Evolutionary conservation across 2,797 vertebrate species (phyloP), one percentile per base, ranked within the genome.

Genomic region (Propithecus deckenii): DNA sequence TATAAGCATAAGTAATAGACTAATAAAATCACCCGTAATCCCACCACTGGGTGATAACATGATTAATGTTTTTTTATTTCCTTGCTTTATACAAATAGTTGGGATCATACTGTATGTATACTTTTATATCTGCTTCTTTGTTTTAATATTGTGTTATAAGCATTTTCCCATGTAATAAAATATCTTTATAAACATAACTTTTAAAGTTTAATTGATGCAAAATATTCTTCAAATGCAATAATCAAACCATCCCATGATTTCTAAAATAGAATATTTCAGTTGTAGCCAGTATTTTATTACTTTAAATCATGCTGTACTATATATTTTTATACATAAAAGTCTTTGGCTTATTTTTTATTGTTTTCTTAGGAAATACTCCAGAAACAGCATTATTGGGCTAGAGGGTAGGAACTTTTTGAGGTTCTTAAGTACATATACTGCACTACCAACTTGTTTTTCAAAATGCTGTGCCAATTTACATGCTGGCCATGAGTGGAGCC

Each of bases 311-410:
- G 30, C 22, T 91, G 15, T n/a, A 57, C 17, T 83, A 6, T 86
- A 35, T 96, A 84, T 84, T 95, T 97, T 93, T 83, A 35, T 91
- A 11, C 67, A 75, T 85, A 86, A 88, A 93, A 94, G 38, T 50
- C 7, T 78, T 76, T 90, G 22, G 74, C 32, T 88, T 57, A 50
- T 35, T 78, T 94, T 80, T 78, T 63, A 52, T 74, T 84, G 18
- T 93, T 87, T 95, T 95, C 23, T 48, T 76, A 85, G 46, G 59
- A 93, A 72, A 18, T 50, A 91, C 38, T 95, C 48, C 43, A 91
- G 63, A 92, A 90, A 72, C 11, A 30, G 4, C 81, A 87, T 90
- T 74, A 81, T 23, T 85, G n/a, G 61, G 59, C 55, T 80, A 89
- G 50, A 89, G n/a, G 57, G n/a, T 96, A 25, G 65, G 22, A 80